Evolutionary conservation across 2,797 vertebrate species (phyloP), one percentile per base, ranked within the genome.

Genomic region (Capromys pilorides): DNA sequence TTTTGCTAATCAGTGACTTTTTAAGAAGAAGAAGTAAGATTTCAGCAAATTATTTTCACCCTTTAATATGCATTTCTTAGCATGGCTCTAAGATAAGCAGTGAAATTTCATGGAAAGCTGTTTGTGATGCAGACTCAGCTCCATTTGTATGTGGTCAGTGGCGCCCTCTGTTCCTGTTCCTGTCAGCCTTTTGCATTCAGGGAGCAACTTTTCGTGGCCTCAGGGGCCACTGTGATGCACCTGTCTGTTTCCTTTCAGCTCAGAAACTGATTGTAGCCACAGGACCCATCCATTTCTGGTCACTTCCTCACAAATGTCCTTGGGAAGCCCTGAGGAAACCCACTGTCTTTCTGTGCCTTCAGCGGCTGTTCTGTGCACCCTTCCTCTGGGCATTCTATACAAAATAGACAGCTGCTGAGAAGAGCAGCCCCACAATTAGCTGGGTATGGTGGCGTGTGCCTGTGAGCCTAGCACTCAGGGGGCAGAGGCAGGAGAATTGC

Each of bases 1-100:
- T 95, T 95, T 96, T 94, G 93, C 94, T 94, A 66, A 95, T 95
- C 94, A 81, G 89, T 96, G 91, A 78, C 91, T 94, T 97, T 97
- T 93, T 96, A 86, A 94, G 51, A 51, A 33, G 6, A 93, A 61
- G 36, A 96, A 96, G 75, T 95, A 66, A 80, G 71, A 94, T 88
- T 92, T 96, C 94, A 97, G 96, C 95, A 95, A 90, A 91, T 93
- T 93, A 77, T 90, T 86, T 81, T 92, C 26, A 88, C 83, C 78
- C 67, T 81, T 77, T 86, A 54, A 24, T 54, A 77, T 41, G 66
- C 69, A 22, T 3, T 49, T 86, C 77, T 61, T 67, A 36, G 26
- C 81, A 19, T 0, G 2, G 66, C 61, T 93, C 45, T 62, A 45
- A 86, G 83, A 62, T 92, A 96, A 96, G 69, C 91, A 92, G 66